These are phyloP conservation scores for Heliconius hortense DNA, from an alignment of 2,888 invertebrate species.

Conservation along the genomic window DNA sequence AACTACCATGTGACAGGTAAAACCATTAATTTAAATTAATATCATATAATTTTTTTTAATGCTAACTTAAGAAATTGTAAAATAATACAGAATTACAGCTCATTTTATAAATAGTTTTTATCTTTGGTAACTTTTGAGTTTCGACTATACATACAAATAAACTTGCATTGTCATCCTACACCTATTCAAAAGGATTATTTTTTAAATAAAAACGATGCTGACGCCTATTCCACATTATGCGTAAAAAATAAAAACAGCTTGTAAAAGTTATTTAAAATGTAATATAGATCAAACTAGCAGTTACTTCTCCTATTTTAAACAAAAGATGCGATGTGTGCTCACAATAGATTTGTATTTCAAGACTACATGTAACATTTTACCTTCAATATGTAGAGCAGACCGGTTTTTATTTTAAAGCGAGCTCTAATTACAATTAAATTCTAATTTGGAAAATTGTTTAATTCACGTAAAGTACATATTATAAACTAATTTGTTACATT, in stretches of 20 bases:
- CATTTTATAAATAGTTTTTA: no score
- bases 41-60: not conserved
- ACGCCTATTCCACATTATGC: not conserved
- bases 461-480: not conserved
- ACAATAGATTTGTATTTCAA: constrained; percentile 25
- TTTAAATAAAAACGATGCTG: no score
- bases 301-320: constrained; percentile 10
- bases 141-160: no score
- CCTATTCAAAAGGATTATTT: no score
- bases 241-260: not conserved
- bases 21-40: not conserved
- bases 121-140: no score
- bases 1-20: not conserved
- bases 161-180: no score
- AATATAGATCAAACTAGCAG: not conserved
- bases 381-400: constrained; percentile 23
- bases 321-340: constrained; percentile 22
- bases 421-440: constrained; percentile 4
- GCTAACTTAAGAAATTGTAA: not conserved
- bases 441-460: not conserved
- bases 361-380: constrained; percentile 12
- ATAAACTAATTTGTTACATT: not conserved
- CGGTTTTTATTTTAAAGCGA: constrained; percentile 9
- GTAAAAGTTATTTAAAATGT: constrained; percentile 1
- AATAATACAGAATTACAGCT: no score